Base-by-base conservation (phyloP, 2,888 invertebrate genomes). In the Capitulum mitella region DNA sequence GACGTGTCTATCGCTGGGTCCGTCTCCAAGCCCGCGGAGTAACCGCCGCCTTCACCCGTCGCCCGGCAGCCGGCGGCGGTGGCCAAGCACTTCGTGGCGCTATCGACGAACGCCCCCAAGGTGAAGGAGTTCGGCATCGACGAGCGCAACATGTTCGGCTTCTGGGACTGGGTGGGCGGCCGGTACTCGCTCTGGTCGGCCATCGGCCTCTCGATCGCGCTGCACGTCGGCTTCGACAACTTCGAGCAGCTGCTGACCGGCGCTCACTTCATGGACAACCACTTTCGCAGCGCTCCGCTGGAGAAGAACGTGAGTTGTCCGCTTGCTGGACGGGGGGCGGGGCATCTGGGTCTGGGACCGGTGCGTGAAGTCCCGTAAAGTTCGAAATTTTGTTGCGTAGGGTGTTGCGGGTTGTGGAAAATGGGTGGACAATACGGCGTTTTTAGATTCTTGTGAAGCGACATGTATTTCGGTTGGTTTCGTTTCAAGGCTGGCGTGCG, bases 161-260 rank as follows among this genome's bases (percentile, higher is more conserved):
- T 99, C 87, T 99, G 99, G 98, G 99, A 99, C 87, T 99, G 98
- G 98, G 99, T 99, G 75, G 99, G 99, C 54, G 99, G 99, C 83
- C 92, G 99, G 84, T 95, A 90, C 85, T 99, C 98, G 0, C 88
- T 99, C 19, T 99, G 99, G 99, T 99, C 98, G 0, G 99, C 99
- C 6, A 99, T 99, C 87, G 99, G 99, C 58, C 88, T 99, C 34
- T 97, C 98, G 6, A 98, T 99, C 85, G 93, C 93, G 8, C 88
- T 98, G 61, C 91, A 93, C 83, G 91, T 99, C 86, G 99, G 98
- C 81, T 97, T 91, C 87, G 95, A 97, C 78, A 97, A 98, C 87
- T 99, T 98, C 88, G 92, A 94, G 86, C 90, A 93, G 83, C 89
- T 99, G 46, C 88, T 98, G 79, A 92, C 91, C 81, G 99, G 99